These are phyloP conservation scores for Trimorus sp. DNA, from an alignment of 2,888 invertebrate genomes.

Conservation along the genomic window DNA sequence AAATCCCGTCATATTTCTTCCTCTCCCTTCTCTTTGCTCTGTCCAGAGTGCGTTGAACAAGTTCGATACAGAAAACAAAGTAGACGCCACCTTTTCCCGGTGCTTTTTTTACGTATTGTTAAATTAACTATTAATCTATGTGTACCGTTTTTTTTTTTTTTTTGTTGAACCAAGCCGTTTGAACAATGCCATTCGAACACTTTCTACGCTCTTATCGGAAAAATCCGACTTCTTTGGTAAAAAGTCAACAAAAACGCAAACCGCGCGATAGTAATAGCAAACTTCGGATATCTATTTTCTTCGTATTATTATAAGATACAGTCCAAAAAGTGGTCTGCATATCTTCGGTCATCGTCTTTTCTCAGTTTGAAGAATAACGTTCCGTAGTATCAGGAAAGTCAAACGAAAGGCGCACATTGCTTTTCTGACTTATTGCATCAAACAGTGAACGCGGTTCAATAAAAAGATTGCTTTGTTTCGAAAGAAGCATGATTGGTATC, in stretches of 20 bases:
- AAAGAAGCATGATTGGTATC: too few species aligned
- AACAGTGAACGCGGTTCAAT: too few species aligned
- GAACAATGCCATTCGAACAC: constrained; percentile 40
- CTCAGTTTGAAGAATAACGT: background rate
- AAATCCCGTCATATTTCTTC: too few species aligned
- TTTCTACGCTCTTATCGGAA: constrained; percentile 45
- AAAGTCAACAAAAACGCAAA: constrained; percentile 47
- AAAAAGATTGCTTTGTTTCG: too few species aligned
- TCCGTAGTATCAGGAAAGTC: background rate
- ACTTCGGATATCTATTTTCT: constrained; percentile 51
- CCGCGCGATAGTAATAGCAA: constrained; percentile 47
- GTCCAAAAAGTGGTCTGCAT: constrained; percentile 44
- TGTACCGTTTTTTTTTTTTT: constrained; percentile 8
- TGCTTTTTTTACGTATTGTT: constrained; percentile 40
- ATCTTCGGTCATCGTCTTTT: constrained; percentile 32
- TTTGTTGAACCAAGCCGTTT: constrained; percentile 22
- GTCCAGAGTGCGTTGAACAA: too few species aligned
- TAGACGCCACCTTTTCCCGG: constrained; percentile 3
- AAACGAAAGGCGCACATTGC: too few species aligned
- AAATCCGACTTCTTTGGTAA: constrained; percentile 44
- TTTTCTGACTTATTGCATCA: too few species aligned
- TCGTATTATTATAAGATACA: constrained; percentile 42
- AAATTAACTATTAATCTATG: constrained; percentile 46
- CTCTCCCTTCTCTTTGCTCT: too few species aligned
- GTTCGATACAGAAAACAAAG: constrained; percentile 20